Evolutionary conservation across 2,888 invertebrate genomes (phyloP).

Genomic region (Sminthurinus aureus): DNA sequence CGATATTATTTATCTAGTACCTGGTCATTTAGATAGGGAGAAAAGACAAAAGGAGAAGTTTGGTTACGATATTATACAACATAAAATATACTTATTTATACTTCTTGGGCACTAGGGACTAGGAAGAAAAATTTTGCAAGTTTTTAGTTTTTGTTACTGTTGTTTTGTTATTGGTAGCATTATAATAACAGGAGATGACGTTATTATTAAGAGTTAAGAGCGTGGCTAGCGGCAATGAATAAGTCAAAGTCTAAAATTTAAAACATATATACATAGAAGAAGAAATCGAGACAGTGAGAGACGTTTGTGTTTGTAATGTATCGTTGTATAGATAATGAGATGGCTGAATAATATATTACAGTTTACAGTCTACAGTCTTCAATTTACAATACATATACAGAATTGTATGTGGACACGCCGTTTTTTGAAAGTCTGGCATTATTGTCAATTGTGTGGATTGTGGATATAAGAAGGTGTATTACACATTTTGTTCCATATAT

Average conservation of each 20-base stretch:
- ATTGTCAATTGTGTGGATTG: neutral
- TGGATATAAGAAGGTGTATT: neutral
- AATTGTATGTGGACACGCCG: neutral
- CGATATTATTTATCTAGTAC: neutral
- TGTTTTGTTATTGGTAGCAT: neutral
- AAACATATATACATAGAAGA: neutral
- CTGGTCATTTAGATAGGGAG: neutral
- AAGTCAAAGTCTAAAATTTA: slow-evolving; percentile 6
- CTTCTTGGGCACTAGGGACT: too few species aligned
- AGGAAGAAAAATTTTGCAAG: neutral
- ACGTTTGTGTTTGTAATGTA: too few species aligned
- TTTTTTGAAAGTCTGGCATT: neutral
- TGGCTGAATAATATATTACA: neutral
- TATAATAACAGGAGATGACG: neutral
- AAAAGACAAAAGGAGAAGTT: neutral
- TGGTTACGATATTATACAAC: neutral
- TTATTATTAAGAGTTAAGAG: slow-evolving; percentile 7
- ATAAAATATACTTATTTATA: neutral
- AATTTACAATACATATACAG: neutral
- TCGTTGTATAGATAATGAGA: neutral
- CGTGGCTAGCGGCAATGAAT: slow-evolving; percentile 5
- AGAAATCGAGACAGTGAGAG: neutral
- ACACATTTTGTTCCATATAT: too few species aligned
- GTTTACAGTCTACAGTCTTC: neutral
- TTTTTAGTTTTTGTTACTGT: neutral